Evolutionary conservation across 2,113 vertebrate species (phyloP).

Genomic region (Poicephalus gulielmi): DNA sequence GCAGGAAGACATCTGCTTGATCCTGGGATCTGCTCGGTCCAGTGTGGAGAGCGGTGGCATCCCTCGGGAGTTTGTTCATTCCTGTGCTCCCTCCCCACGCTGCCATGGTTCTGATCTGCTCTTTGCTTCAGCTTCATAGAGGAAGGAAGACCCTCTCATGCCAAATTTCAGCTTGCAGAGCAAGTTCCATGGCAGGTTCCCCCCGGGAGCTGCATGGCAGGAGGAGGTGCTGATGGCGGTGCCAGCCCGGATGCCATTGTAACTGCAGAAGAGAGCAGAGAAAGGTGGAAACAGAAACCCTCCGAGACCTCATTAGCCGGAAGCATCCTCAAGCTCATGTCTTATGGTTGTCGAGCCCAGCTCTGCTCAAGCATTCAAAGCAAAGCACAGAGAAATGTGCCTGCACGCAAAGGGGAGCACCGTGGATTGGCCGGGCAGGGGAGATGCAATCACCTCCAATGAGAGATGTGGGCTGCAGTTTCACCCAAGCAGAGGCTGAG

Average conservation of each 20-base stretch:
- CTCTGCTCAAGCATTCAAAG: conserved; percentile 2
- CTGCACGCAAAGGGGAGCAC: neutral
- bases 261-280: neutral
- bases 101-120: fast-evolving
- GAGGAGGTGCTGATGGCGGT: neutral
- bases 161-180: neutral
- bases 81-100: neutral
- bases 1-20: neutral
- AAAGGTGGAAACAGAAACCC: conserved; percentile 57
- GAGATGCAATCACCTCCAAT: neutral
- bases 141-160: neutral
- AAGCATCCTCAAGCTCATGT: conserved; percentile 66
- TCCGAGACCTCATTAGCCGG: conserved; percentile 81
- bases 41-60: fast-evolving
- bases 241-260: neutral
- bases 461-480: neutral
- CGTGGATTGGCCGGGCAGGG: neutral
- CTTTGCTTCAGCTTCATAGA: neutral
- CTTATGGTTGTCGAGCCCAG: neutral
- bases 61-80: fast-evolving
- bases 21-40: neutral
- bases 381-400: neutral
- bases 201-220: neutral
- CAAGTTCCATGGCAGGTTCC: neutral
- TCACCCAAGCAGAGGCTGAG: neutral